phyloP scores from a whole-genome alignment of 2,888 invertebrate species.

The Elysia crispata region DNA sequence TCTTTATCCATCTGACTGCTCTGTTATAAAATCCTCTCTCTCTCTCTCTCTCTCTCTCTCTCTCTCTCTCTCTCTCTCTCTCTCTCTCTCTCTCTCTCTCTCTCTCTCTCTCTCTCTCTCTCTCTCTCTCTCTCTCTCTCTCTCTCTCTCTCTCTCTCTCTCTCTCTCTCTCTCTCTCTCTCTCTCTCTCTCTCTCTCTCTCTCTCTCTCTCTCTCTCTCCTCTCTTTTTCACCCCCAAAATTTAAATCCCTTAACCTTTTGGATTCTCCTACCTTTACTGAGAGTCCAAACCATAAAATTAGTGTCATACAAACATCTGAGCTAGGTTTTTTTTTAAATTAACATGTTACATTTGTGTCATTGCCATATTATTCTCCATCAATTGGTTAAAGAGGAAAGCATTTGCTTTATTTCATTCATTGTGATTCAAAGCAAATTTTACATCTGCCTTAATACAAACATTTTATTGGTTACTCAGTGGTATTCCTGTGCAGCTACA shows the following conservation, averaged over 20 bases:
- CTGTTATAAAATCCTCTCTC: slow-evolving; percentile 68
- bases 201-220: background rate
- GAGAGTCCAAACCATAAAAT: too few relatives aligned
- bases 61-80: background rate
- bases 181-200: background rate
- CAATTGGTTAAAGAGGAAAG: too few relatives aligned
- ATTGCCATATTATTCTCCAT: background rate
- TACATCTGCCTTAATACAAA: too few relatives aligned
- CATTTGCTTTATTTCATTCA: too few relatives aligned
- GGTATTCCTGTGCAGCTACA: too few relatives aligned
- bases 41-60: slow-evolving; percentile 15
- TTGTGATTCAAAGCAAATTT: too few relatives aligned
- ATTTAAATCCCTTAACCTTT: background rate
- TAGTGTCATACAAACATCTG: background rate
- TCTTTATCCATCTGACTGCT: too few relatives aligned
- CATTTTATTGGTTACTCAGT: too few relatives aligned
- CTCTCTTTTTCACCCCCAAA: background rate
- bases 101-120: background rate
- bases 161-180: slow-evolving; percentile 21
- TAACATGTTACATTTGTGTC: background rate
- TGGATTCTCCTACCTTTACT: too few relatives aligned
- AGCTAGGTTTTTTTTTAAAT: background rate
- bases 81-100: slow-evolving; percentile 14
- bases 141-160: background rate
- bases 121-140: background rate